Evolutionary conservation across 2,888 invertebrate genomes (phyloP), one percentile per base, ranked within the genome.

Genomic region (Xylota sylvarum): DNA sequence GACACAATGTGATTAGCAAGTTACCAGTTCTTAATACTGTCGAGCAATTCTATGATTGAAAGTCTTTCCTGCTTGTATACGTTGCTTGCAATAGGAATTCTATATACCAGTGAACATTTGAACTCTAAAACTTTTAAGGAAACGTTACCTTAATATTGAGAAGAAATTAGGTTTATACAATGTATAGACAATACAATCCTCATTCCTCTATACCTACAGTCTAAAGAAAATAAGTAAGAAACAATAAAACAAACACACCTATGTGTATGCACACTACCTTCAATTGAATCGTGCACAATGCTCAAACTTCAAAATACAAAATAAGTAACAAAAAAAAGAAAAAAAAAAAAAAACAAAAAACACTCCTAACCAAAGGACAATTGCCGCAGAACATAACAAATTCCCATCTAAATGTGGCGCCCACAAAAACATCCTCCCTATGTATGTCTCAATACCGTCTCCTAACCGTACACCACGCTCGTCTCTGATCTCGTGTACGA

Each of bases 361-460:
- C 56, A 37, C 43, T 56, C 72, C 52, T 77, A 67, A 85, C 84
- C 85, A 85, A 85, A 85, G 85, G 85, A 85, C 85, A 85, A 80
- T 88, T 87, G 83, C 87, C 78, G 83, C 83, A 80, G 80, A 87
- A 84, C 83, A 81, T 82, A 85, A 84, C 87, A 84, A 85, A 87
- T 88, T 88, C 85, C 87, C 87, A 87, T 87, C 79, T 87, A 85
- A 88, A 82, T 82, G 85, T 88, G 88, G 88, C 88, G 88, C 88
- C 88, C 83, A 82, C 86, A 82, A 82, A 82, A 81, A 86, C 86
- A 86, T 78, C 86, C 77, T 69, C 77, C 67, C 77, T 78, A 82
- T 82, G 73, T 86, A 86, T 78, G 86, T 86, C 86, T 86, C 82
- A 86, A 86, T 86, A 86, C 40, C 46, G 60, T 86, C 80, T 76